Evolutionary conservation across 1,140 invertebrate genomes (phyloP).

Genomic region (Bacillus rossius): DNA sequence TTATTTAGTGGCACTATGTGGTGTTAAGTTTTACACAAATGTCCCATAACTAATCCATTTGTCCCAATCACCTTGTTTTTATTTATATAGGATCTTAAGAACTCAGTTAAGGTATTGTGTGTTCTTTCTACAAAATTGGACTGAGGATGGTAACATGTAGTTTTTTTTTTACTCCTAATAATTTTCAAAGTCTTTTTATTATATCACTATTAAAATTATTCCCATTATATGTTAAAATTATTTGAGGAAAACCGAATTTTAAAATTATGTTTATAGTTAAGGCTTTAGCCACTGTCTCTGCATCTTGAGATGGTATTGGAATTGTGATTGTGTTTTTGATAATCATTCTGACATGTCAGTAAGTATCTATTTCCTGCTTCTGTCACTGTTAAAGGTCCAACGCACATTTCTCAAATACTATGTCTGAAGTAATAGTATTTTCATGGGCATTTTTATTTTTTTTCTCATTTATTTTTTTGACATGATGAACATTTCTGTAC

Average conservation of each 20-base stretch:
- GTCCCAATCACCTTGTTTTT: too few species aligned
- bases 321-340: slow-evolving; percentile 16
- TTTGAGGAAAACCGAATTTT: not conserved
- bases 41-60: too few species aligned
- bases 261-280: not conserved
- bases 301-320: slow-evolving; percentile 3
- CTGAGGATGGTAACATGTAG: too few species aligned
- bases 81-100: too few species aligned
- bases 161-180: not conserved
- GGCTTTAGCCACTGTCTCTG: not conserved
- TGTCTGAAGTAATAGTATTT: not conserved
- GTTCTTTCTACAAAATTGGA: too few species aligned
- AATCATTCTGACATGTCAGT: slow-evolving; percentile 14
- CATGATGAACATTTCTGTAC: not conserved
- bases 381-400: slow-evolving; percentile 14
- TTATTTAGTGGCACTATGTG: too few species aligned
- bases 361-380: slow-evolving; percentile 15
- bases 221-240: not conserved
- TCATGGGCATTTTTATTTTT: not conserved
- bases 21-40: too few species aligned
- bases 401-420: slow-evolving; percentile 1
- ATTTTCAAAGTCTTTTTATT: not conserved
- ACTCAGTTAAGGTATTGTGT: too few species aligned
- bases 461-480: not conserved
- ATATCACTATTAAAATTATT: not conserved